Evolutionary conservation across 2,888 invertebrate species (phyloP), one percentile per base, ranked within the genome.

Genomic region (Gnatocerus cornutus): DNA sequence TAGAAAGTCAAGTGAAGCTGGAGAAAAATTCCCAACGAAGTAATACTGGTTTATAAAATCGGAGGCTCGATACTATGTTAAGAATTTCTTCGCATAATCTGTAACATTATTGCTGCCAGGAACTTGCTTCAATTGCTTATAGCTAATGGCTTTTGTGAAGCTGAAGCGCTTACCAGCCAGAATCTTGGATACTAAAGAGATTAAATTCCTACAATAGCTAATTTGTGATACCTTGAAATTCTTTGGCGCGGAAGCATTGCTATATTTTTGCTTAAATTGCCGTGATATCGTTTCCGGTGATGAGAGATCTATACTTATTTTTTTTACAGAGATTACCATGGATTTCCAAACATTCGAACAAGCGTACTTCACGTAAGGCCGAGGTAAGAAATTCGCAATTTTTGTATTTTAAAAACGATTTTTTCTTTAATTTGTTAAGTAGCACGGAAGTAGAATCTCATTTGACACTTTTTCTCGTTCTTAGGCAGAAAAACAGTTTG

Each of bases 311-410:
- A 21, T 4, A 21, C 12, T 10, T 39, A 30, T 61, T 67, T 69
- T 64, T 37, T 37, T 73, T 74, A 39, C 72, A 72, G 72, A 39
- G 53, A 68, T 59, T 52, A 67, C 61, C 46, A 73, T 73, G 73
- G 71, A 71, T 55, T 33, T 59, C 39, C 29, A 61, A 33, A 33
- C 66, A 39, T 62, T 58, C 30, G 68, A 71, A 61, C 48, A 62
- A 55, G 30, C 59, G 27, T 53, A 41, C 33, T 65, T 50, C n/a
- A 70, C 46, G 56, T 63, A 64, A 50, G 14, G 30, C 29, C 59
- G 66, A 70, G 70, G 70, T 73, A 68, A 70, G 73, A 33, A 33
- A 4, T 21, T 37, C 5, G 9, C 10, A 2, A 37, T 21, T 21
- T 21, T 21, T 1, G 21, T 21, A n/a, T n/a, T n/a, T n/a, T n/a